Evolutionary conservation across 1,140 invertebrate genomes (phyloP).

Genomic region (Lethocerus indicus): DNA sequence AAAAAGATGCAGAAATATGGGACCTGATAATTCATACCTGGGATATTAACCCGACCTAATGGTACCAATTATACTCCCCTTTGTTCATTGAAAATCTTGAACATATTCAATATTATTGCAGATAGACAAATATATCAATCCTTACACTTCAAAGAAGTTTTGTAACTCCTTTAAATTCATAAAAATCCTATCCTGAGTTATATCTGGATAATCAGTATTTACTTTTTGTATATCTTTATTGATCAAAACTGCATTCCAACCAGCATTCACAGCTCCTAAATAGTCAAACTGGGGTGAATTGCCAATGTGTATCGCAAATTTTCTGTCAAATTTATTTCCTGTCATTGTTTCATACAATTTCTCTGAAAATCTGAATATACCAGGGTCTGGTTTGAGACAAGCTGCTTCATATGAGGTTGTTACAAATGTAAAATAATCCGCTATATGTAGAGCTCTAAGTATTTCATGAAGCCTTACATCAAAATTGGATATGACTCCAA

Average conservation of each 20-base stretch:
- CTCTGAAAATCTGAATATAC: conserved; percentile 44
- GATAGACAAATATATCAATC: too few relatives aligned
- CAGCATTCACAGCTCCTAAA: conserved; percentile 46
- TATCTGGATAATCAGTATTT: too few relatives aligned
- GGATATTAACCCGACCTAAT: too few relatives aligned
- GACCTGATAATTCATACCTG: too few relatives aligned
- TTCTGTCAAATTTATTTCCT: conserved; percentile 27
- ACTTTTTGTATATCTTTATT: too few relatives aligned
- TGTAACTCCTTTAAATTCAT: too few relatives aligned
- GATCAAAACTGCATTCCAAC: conserved; percentile 52
- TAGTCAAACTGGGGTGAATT: conserved; percentile 61
- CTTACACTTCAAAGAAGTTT: too few relatives aligned
- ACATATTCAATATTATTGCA: too few relatives aligned
- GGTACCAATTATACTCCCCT: too few relatives aligned
- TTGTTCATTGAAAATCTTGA: too few relatives aligned
- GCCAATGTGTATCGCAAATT: conserved; percentile 64
- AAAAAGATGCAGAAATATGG: too few relatives aligned
- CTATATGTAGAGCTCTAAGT: conserved; percentile 40
- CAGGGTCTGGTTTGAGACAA: conserved; percentile 52
- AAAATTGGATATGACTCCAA: conserved; percentile 80
- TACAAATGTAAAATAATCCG: conserved; percentile 60
- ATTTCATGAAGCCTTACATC: conserved; percentile 58
- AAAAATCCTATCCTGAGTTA: too few relatives aligned
- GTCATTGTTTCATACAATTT: conserved; percentile 30
- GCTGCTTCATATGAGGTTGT: conserved; percentile 54